Base-by-base conservation (phyloP, 1,140 invertebrate genomes). In the Coptotermes formosanus region DNA sequence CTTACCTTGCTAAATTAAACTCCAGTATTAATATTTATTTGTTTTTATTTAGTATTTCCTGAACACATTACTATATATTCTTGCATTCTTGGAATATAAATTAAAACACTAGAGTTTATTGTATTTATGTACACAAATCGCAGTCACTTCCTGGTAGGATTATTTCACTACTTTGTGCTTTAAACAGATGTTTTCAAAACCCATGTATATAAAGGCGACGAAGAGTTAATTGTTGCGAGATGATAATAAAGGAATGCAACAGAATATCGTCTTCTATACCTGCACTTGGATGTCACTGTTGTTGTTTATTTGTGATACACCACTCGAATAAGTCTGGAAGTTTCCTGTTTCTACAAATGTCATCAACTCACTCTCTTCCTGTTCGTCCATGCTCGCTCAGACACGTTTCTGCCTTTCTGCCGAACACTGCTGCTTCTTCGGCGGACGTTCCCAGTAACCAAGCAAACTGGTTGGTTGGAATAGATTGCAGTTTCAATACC, bases 381-480 rank as follows among this genome's bases (percentile, higher is more conserved):
- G 25, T 14, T 75, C 64, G 64, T 75, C 64, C 64, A 75, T 75
- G 64, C 64, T 75, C 64, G 25, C 11, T 30, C 25, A n/a, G 25
- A 75, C 64, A 75, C 64, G 64, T 75, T 30, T n/a, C 64, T 75
- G 64, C 3, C 25, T n/a, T 75, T 12, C 25, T 11, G 64, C 30
- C 21, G 64, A 30, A 0, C 25, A 75, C 64, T 75, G 64, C n/a
- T 9, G 64, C 25, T 25, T 8, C 64, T 75, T 75, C 64, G 25
- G n/a, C 11, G 14, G 64, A 30, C 64, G n/a, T 75, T 75, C 64
- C 64, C 64, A n/a, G 64, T 75, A 75, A 75, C 64, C n/a, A n/a
- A 75, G 64, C 64, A 75, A 75, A 75, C 64, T 75, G 64, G 64
- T 75, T 75, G 64, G 64, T 75, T 75, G 30, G 64, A 75, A 75